Evolutionary conservation across 35 echinoderm and acorn worm genomes (phyloP), one percentile per base, ranked within the genome.

Genomic region (Amphiura filiformis): DNA sequence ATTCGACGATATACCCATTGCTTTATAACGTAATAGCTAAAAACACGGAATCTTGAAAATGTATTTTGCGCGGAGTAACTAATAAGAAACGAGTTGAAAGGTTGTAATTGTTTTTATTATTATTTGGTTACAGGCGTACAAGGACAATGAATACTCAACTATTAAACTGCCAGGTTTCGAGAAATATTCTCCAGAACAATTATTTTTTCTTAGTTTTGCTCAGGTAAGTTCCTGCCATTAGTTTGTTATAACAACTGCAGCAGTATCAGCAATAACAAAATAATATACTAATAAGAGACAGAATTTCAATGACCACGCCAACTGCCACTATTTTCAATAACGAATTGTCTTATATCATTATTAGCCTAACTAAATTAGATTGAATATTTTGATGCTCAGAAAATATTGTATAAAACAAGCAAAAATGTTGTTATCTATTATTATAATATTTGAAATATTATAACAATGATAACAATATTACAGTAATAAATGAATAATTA

Each of bases 151-250:
- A 26, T 9, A 87, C 4, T 40, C 34, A 26, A 35, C 78, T 0
- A 22, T 23, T 14, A 78, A 40, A 17, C 86, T 87, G 12, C 86
- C 86, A 11, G 86, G 86, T n/a, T 41, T 87, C 12, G 76, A 87
- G 32, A 15, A 76, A 1, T 76, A 30, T 52, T 52, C 44, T 11
- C 65, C 32, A 32, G 86, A 87, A 31, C 86, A 87, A 47, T 32
- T 87, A 37, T 87, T 87, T 36, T 87, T 87, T 40, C 26, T 87
- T 23, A 78, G 38, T 75, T 87, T 78, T 79, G 86, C 57, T 41
- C 75, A 87, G 37, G 86, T 87, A 87, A 38, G 39, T 26, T 31
- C 17, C 17, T 13, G 22, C 26, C 5, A 28, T 31, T 9, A 12
- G 7, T 9, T 13, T n/a, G 28, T 28, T 77, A 12, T 5, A 35